These are phyloP conservation scores for Vespertilio murinus DNA, from an alignment of 2,797 vertebrate genomes.

Conservation along the genomic window DNA sequence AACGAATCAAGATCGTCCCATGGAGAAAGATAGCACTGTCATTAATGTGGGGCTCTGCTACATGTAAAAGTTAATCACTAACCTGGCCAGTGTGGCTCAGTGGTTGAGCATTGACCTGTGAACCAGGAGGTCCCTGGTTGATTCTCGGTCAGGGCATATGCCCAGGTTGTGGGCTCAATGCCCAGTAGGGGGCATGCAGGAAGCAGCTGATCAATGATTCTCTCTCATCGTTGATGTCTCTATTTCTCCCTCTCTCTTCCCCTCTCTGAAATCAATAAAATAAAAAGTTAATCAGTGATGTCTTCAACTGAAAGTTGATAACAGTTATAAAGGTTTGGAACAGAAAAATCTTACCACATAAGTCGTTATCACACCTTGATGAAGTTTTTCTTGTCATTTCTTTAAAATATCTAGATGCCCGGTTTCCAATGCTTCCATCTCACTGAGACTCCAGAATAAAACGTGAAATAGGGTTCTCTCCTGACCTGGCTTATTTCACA, in stretches of 20 bases:
- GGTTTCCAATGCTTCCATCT: background rate
- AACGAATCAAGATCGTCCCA: background rate
- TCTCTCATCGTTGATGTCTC: no score
- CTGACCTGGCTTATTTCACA: background rate
- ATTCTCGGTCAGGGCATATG: no score
- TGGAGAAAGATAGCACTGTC: background rate
- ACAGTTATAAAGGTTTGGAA: background rate
- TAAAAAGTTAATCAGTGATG: background rate
- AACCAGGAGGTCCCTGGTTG: no score
- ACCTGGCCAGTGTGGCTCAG: no score
- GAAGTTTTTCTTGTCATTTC: background rate
- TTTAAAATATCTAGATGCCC: background rate
- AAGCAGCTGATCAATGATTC: no score
- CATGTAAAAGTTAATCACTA: no score
- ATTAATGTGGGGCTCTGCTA: background rate
- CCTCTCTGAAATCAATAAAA: background rate
- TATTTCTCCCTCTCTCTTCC: no score
- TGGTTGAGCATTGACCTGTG: no score
- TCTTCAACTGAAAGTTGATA: slow-evolving; percentile 24
- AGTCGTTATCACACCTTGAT: background rate
- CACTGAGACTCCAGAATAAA: background rate
- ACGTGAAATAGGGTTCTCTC: background rate
- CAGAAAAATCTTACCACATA: background rate
- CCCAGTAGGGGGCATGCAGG: no score
- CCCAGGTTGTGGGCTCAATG: no score